Conservation (phyloP, 2,113 vertebrate species). For the Ranitomeya variabilis region DNA sequence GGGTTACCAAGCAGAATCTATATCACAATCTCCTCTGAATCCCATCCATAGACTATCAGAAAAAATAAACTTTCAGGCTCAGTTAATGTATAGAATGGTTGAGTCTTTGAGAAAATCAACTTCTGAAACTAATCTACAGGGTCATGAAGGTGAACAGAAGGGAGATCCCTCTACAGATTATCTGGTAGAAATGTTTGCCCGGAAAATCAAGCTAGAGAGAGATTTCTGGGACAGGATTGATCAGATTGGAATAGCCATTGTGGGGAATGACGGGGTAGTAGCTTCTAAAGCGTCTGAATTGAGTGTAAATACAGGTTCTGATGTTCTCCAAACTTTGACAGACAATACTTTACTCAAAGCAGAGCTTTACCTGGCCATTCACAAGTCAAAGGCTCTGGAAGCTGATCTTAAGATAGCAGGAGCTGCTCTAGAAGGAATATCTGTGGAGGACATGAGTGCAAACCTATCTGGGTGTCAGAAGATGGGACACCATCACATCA, state of each 20-base stretch:
- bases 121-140: constrained; percentile 75
- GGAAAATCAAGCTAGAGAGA: constrained; percentile 85
- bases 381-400: constrained; percentile 82
- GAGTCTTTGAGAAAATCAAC: constrained; percentile 77
- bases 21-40: constrained; percentile 50
- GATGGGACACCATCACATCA: constrained; percentile 74
- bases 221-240: constrained; percentile 86
- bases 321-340: constrained; percentile 66
- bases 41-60: constrained; percentile 77
- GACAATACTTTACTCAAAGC: constrained; percentile 76
- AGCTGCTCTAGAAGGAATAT: constrained; percentile 78
- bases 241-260: constrained; percentile 70
- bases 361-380: constrained; percentile 82
- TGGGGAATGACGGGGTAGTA: constrained; percentile 59
- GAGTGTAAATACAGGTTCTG: constrained; percentile 62
- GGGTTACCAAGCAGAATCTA: constrained; percentile 17
- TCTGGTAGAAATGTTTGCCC: constrained; percentile 81
- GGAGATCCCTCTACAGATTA: constrained; percentile 65
- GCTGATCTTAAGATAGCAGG: constrained; percentile 80
- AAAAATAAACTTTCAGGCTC: constrained; percentile 84
- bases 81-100: constrained; percentile 86
- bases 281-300: background rate
- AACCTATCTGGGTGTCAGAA: constrained; percentile 70
- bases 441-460: constrained; percentile 76
- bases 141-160: constrained; percentile 78